These are phyloP conservation scores for Caenorhabditis macrosperma DNA, from an alignment of 2,888 invertebrate species.

Conservation along the genomic window DNA sequence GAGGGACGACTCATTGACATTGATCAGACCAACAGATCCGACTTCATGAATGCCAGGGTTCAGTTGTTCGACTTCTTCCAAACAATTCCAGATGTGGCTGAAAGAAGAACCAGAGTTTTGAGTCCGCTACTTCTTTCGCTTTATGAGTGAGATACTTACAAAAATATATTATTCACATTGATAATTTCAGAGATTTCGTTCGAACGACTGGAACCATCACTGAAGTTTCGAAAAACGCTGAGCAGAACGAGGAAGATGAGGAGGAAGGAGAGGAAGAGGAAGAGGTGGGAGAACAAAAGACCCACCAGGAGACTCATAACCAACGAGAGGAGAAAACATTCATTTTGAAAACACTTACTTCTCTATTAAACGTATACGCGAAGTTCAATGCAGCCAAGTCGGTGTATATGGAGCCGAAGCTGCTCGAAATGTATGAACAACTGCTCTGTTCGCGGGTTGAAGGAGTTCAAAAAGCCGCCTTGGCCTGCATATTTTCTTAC, in stretches of 20 bases:
- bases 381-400: conserved; percentile 89
- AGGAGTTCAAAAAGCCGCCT: conserved; percentile 88
- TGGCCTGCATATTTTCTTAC: conserved; percentile 91
- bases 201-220: conserved; percentile 10
- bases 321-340: conserved; percentile 27
- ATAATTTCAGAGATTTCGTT: conserved; percentile 45
- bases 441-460: conserved; percentile 79
- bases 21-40: conserved; percentile 47
- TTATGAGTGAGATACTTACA: conserved; percentile 84
- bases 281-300: conserved; percentile 19
- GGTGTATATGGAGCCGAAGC: conserved; percentile 87
- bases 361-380: conserved; percentile 83
- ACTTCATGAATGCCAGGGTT: conserved; percentile 61
- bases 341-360: conserved; percentile 62
- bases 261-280: conserved; percentile 27
- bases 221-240: conserved; percentile 65
- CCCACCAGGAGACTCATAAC: conserved; percentile 18
- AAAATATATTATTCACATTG: conserved; percentile 21
- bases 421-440: conserved; percentile 83
- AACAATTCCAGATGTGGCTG: conserved; percentile 86
- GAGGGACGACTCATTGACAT: conserved; percentile 43
- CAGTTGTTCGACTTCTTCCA: conserved; percentile 62
- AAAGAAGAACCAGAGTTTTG: conserved; percentile 88
- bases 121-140: conserved; percentile 89
- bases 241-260: conserved; percentile 66